Conservation (phyloP, 2,888 invertebrate genomes). For the Drosophila ustulata region DNA sequence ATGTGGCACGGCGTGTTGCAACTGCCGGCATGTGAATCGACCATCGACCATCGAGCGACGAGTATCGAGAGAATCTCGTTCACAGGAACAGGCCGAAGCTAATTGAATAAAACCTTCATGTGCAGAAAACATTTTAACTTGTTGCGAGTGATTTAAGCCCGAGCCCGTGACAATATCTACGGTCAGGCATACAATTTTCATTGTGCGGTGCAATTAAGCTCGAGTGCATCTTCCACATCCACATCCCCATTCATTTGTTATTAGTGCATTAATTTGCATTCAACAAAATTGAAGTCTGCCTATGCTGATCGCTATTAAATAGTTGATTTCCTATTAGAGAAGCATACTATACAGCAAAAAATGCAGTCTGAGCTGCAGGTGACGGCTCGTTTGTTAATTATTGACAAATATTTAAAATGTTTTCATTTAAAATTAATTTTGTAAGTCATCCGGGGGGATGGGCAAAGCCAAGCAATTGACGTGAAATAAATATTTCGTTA, state of each 20-base stretch:
- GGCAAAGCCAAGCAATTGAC: neutral
- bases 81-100: conserved; percentile 19
- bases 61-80: neutral
- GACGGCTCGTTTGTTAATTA: conserved; percentile 32
- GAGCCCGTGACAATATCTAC: conserved; percentile 1
- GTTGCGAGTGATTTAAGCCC: conserved; percentile 52
- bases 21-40: neutral
- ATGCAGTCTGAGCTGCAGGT: neutral
- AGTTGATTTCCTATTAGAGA: neutral
- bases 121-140: conserved; percentile 50
- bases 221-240: neutral
- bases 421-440: conserved; percentile 61
- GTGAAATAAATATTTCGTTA: neutral
- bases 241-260: neutral
- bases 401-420: conserved; percentile 63
- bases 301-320: neutral
- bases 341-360: neutral
- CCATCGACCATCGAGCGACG: neutral
- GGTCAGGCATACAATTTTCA: neutral
- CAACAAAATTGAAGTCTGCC: neutral
- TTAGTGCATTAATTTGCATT: neutral
- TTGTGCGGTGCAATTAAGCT: neutral
- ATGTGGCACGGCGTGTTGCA: conserved; percentile 1
- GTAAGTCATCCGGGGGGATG: neutral
- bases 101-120: conserved; percentile 47